Evolutionary conservation across 2,888 invertebrate genomes (phyloP).

Genomic region (Oscheius sp.): DNA sequence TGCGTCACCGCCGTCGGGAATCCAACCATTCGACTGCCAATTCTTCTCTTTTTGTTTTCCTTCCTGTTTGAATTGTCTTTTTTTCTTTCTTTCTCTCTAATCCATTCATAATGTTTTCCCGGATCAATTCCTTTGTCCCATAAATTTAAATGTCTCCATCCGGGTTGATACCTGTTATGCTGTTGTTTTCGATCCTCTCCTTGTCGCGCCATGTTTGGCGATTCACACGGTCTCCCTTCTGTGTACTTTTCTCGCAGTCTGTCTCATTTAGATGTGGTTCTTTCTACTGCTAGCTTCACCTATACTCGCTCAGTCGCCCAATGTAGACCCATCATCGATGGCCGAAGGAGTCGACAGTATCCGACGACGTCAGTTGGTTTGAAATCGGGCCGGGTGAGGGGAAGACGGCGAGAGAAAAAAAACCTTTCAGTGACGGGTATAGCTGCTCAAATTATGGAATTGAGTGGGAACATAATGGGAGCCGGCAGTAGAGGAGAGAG

Average conservation of each 20-base stretch:
- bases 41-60: background rate
- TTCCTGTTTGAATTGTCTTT: too few species aligned
- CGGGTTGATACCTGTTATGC: constrained; percentile 2
- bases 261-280: background rate
- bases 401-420: background rate
- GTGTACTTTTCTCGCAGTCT: background rate
- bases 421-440: constrained; percentile 45
- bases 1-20: constrained; percentile 20
- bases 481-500: constrained; percentile 34
- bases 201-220: background rate
- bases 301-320: background rate
- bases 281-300: background rate
- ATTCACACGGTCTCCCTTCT: background rate
- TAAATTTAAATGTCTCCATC: constrained; percentile 5
- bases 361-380: constrained; percentile 24
- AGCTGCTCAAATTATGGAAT: constrained; percentile 48
- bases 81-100: background rate
- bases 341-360: constrained; percentile 28
- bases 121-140: too few species aligned
- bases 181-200: background rate
- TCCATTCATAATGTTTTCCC: too few species aligned
- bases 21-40: constrained; percentile 1
- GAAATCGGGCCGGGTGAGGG: constrained; percentile 4
- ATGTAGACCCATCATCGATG: constrained; percentile 8
- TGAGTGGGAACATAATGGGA: constrained; percentile 48